phyloP scores from a whole-genome alignment of 2,888 invertebrate genomes.

The Lasioglossum marginatum region DNA sequence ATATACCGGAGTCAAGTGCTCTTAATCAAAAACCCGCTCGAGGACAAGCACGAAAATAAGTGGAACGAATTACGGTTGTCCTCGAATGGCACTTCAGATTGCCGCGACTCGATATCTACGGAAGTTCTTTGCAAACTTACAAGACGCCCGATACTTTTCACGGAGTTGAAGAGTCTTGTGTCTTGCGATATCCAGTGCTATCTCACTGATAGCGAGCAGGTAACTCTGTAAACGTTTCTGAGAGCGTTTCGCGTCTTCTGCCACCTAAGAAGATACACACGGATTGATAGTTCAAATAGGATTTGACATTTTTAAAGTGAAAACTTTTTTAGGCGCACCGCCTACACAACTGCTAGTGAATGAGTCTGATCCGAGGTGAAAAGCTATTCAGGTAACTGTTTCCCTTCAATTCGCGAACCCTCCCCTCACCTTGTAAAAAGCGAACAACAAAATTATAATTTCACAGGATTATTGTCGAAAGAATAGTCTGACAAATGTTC shows the following conservation, averaged over 20 bases:
- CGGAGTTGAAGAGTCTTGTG: background rate
- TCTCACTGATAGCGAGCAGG: background rate
- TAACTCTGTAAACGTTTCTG: background rate
- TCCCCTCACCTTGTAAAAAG: too few species aligned
- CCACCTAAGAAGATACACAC: too few species aligned
- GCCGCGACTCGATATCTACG: slow-evolving; percentile 20
- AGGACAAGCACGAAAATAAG: slow-evolving; percentile 55
- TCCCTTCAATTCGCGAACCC: too few species aligned
- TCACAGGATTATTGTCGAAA: background rate
- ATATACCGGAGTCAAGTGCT: slow-evolving; percentile 53
- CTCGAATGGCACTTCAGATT: slow-evolving; percentile 38
- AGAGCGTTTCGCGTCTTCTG: background rate
- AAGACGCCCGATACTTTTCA: background rate
- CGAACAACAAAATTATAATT: background rate
- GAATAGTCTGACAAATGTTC: background rate
- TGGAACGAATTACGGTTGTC: slow-evolving; percentile 52
- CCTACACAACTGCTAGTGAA: too few species aligned
- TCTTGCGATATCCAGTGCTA: background rate
- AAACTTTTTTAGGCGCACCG: too few species aligned
- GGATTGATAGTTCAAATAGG: too few species aligned
- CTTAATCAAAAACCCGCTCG: slow-evolving; percentile 54
- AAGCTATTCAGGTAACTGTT: too few species aligned
- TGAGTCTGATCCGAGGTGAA: too few species aligned
- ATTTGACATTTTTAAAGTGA: too few species aligned
- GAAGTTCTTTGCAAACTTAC: slow-evolving; percentile 13